Evolutionary conservation across 2,888 invertebrate species (phyloP).

Genomic region (Chrysopilus asiliformis): DNA sequence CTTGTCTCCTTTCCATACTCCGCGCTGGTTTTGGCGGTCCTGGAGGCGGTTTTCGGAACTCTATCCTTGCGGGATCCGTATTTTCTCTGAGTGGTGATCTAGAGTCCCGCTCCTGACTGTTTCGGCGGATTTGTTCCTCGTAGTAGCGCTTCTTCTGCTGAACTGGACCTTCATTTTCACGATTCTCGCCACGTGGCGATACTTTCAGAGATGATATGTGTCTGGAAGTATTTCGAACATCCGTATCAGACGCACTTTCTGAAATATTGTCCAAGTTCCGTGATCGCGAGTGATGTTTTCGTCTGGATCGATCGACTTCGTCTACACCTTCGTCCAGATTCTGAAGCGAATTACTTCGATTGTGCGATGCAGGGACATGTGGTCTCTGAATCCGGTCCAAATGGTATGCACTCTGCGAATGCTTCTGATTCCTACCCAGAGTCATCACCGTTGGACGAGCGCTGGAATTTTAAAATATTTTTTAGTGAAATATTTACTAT

Average conservation of each 20-base stretch:
- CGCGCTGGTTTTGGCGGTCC: slow-evolving; percentile 37
- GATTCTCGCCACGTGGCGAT: slow-evolving; percentile 7
- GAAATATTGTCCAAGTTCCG: slow-evolving; percentile 38
- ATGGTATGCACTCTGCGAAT: slow-evolving; percentile 34
- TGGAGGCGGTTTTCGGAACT: slow-evolving; percentile 17
- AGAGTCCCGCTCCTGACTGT: slow-evolving; percentile 12
- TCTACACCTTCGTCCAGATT: slow-evolving; percentile 28
- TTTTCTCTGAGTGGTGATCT: slow-evolving; percentile 14
- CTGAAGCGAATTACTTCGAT: slow-evolving; percentile 31
- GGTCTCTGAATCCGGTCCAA: slow-evolving; percentile 25
- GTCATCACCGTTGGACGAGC: slow-evolving; percentile 15
- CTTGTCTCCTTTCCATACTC: slow-evolving; percentile 24
- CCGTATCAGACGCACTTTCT: slow-evolving; percentile 35
- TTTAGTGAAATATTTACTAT: background rate
- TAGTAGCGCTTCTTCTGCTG: slow-evolving; percentile 6
- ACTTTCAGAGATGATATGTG: slow-evolving; percentile 11
- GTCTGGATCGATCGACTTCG: slow-evolving; percentile 26
- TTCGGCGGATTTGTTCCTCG: slow-evolving; percentile 7
- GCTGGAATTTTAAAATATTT: slow-evolving; percentile 4
- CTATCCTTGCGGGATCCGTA: slow-evolving; percentile 10
- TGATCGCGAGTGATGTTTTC: slow-evolving; percentile 33
- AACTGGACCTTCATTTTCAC: background rate
- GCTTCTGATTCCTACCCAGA: slow-evolving; percentile 26
- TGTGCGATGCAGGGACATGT: slow-evolving; percentile 16
- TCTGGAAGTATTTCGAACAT: slow-evolving; percentile 25